Base-by-base conservation (phyloP, 1,140 invertebrate genomes). In the Neotoxoptera formosana region DNA sequence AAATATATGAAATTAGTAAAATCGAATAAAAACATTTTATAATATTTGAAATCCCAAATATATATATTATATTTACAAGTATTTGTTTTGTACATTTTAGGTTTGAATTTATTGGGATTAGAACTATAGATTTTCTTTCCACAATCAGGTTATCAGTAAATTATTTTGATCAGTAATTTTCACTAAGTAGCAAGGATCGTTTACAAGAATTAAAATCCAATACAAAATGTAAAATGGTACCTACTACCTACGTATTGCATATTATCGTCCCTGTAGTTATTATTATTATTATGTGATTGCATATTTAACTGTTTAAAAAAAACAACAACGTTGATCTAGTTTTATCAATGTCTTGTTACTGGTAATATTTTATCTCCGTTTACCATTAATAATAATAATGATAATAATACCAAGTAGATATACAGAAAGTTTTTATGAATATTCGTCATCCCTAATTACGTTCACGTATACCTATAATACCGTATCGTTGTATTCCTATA, bases 161-260 rank as follows among this genome's bases (percentile, higher is more conserved):
- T 84, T 84, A 84, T 84, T 84, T 83, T 81, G 9, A 36, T 36
- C 14, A 0, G 1, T 84, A 45, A 47, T 84, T 84, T 84, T 45
- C 83, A 25, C 8, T 8, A 84, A 84, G 83, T 84, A 84, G 83
- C 30, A 87, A 87, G 86, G 86, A 87, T 87, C 47, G n/a, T 48
- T 87, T 87, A 34, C n/a, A 76, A 76, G n/a, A 76, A 76, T 76
- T 76, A 87, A 48, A 87, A 87, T 87, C 51, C 86, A 48, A 48
- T 48, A 87, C 47, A 48, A n/a, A 17, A 76, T 76, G 17, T 34
- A 20, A 76, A n/a, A n/a, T 30, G 9, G 30, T 9, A n/a, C n/a
- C n/a, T n/a, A n/a, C n/a, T n/a, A n/a, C n/a, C n/a, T n/a, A 6
- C 60, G 60, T 67, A 67, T 67, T 30, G 30, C 30, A 45, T 48